These are phyloP conservation scores for Lucifuga dentata DNA, from an alignment of 2,113 vertebrate genomes.

Conservation along the genomic window DNA sequence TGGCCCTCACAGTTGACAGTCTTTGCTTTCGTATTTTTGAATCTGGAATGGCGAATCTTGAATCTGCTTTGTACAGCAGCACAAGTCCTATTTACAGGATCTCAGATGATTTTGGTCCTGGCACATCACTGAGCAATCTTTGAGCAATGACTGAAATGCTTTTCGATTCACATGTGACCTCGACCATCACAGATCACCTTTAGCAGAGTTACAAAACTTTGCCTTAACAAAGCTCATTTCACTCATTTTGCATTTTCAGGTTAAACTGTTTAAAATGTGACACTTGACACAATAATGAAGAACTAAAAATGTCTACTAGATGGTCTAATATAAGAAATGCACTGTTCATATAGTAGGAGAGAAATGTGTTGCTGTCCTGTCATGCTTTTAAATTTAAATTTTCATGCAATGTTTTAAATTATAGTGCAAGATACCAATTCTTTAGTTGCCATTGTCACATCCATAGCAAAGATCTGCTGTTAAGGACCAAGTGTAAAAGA, in stretches of 20 bases:
- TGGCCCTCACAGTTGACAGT: slow-evolving; percentile 27
- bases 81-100: slow-evolving; percentile 2
- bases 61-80: slow-evolving; percentile 8
- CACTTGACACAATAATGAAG: slow-evolving; percentile 19
- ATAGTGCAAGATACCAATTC: background rate
- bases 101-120: slow-evolving; percentile 7
- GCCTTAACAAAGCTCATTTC: slow-evolving; percentile 56
- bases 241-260: slow-evolving; percentile 23
- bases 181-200: slow-evolving; percentile 6
- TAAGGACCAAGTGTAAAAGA: slow-evolving; percentile 75
- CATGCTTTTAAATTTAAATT: no score
- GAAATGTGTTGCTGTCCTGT: no score
- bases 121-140: slow-evolving; percentile 47
- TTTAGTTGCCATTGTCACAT: slow-evolving; percentile 36
- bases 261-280: slow-evolving; percentile 14
- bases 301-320: background rate
- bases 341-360: background rate
- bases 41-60: slow-evolving; percentile 16
- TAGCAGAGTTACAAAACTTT: slow-evolving; percentile 63
- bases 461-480: slow-evolving; percentile 13
- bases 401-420: slow-evolving; percentile 34
- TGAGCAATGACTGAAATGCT: background rate
- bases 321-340: slow-evolving; percentile 50
- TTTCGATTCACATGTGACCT: slow-evolving; percentile 23
- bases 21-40: slow-evolving; percentile 27